Base-by-base conservation (phyloP, 2,113 vertebrate species). In the Ptychochromis oligacanthus region DNA sequence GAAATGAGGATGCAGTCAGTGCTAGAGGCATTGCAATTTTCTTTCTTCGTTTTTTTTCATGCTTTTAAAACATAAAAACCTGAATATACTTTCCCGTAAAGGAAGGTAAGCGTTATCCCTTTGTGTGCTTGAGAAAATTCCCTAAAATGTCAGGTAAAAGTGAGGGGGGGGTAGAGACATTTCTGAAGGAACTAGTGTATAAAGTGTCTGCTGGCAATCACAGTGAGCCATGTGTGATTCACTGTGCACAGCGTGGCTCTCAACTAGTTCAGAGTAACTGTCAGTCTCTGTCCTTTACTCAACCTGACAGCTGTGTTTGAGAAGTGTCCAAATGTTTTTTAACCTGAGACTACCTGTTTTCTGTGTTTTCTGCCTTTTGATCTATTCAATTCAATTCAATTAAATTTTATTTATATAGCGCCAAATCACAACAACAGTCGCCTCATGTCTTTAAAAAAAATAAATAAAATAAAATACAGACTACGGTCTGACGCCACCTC, bases 171-270 rank as follows among this genome's bases (percentile, higher is more conserved):
- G 7, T 11, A 59, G 34, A 56, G 59, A 57, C 7, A 18, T 58
- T 59, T 59, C 49, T 46, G 57, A 54, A 43, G 40, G 24, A 34
- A 62, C 34, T 55, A n/a, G 22, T 62, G 55, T 15, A 34, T 18
- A 52, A 75, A 49, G 54, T 24, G 26, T 79, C 8, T n/a, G 26
- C 64, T 67, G 54, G 31, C 56, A 65, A 57, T 78, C 58, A 64
- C 17, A 80, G 56, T 54, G 34, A 75, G 65, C 28, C 56, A 64
- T 64, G 18, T 83, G 77, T 24, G 31, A 74, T 79, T 81, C 67
- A 24, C 56, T 59, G 1, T 67, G 75, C 70, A 77, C 79, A 76
- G 11, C 76, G n/a, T 34, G 62, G 55, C 49, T 79, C n/a, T 40
- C 18, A 24, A 28, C 43, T 64, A 46, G 38, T 75, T 26, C 65